phyloP scores from a whole-genome alignment of 2,888 invertebrate species.

The Iselma pallidipennis region DNA sequence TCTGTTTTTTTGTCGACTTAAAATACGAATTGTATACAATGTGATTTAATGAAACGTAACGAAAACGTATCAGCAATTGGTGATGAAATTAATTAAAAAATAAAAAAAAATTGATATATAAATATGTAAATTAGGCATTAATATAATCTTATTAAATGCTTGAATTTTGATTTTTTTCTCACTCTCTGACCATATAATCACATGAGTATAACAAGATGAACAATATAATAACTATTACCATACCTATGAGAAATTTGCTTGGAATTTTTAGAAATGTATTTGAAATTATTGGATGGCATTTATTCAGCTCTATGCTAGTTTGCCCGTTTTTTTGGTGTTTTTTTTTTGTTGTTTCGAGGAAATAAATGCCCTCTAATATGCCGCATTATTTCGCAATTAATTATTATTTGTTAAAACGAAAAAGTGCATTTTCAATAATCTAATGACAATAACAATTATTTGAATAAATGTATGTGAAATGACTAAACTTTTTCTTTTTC shows the following conservation, averaged over 20 bases:
- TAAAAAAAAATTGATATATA: conserved; percentile 41
- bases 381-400: conserved; percentile 41
- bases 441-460: conserved; percentile 57
- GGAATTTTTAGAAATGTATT: conserved; percentile 23
- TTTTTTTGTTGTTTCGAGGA: conserved; percentile 21
- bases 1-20: conserved; percentile 15
- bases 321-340: no score
- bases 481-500: neutral
- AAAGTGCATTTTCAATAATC: conserved; percentile 57
- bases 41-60: conserved; percentile 55
- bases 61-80: conserved; percentile 57
- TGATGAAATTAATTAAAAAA: conserved; percentile 50
- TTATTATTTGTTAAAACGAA: conserved; percentile 49
- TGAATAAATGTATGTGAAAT: conserved; percentile 40
- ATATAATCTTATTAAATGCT: conserved; percentile 44
- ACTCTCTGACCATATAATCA: conserved; percentile 7
- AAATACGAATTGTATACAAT: conserved; percentile 39
- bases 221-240: neutral
- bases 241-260: conserved; percentile 17
- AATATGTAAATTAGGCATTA: conserved; percentile 30
- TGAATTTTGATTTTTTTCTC: conserved; percentile 37
- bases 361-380: conserved; percentile 43
- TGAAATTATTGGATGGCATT: conserved; percentile 26
- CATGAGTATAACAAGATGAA: neutral
- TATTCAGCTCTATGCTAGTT: conserved; percentile 11